Base-by-base conservation (phyloP, 2,888 invertebrate genomes). In the Pherbina coryleti region DNA sequence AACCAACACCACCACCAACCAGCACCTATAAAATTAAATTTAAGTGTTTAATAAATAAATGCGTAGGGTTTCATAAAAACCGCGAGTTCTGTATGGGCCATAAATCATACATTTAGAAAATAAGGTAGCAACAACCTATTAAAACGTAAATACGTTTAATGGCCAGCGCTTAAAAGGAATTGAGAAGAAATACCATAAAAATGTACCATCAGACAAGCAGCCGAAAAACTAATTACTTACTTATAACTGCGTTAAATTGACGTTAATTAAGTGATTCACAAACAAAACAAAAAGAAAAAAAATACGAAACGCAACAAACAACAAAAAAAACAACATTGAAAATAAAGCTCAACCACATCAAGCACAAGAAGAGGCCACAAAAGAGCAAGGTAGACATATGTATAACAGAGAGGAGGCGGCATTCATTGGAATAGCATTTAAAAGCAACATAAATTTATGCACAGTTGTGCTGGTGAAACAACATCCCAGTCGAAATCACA, bases 41-140 rank as follows among this genome's bases (percentile, higher is more conserved):
- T 60, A 25, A 60, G 57, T 60, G 25, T 60, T 60, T 60, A 22
- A 60, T 60, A 60, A 60, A 60, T 60, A 60, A 60, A 60, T 25
- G 57, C 4, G 57, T 9, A 17, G 57, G 25, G 57, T 14, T 60
- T 22, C 57, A 60, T 60, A 11, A 60, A 60, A 22, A 22, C 19
- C 7, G 55, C 55, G 22, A 55, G 4, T 55, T 7, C 55, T 22
- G 55, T 55, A 7, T 7, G 8, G 25, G 19, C 25, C 22, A 60
- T 28, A 60, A 60, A 9, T 25, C 19, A 22, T 25, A 14, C 9
- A 60, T 25, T 28, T 25, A 22, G 9, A 60, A 55, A 8, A 55
- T 22, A 7, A 55, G 55, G 22, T 44, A 44, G 44, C 44, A 11
- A 44, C 44, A 44, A 44, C 11, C 44, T 44, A 44, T 44, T 44